Evolutionary conservation across 2,888 invertebrate genomes (phyloP).

Genomic region (Phytoseiulus persimilis): DNA sequence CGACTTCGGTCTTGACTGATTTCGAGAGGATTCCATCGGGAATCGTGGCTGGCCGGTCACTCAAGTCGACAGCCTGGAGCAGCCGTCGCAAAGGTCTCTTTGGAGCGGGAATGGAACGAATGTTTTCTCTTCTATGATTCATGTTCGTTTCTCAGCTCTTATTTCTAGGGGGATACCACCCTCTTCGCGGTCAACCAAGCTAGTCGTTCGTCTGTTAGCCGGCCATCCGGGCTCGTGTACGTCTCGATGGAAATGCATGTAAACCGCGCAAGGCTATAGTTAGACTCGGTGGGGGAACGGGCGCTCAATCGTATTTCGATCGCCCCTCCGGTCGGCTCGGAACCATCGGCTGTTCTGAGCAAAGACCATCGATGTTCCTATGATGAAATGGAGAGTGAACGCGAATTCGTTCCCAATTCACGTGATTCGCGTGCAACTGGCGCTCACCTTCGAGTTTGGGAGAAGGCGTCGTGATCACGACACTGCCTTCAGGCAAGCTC

Average conservation of each 20-base stretch:
- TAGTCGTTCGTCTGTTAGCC: not conserved
- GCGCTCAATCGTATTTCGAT: not conserved
- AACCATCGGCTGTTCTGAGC: not conserved
- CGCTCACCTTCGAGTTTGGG: not conserved
- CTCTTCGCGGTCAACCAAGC: not conserved
- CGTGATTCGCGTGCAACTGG: not conserved
- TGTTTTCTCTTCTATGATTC: not conserved
- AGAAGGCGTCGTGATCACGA: not conserved
- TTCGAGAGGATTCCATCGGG: not conserved
- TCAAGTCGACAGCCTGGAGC: not conserved
- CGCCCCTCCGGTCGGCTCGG: not conserved
- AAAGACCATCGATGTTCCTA: too few relatives aligned
- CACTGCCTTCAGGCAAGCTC: slow-evolving; percentile 6
- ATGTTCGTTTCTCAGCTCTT: not conserved
- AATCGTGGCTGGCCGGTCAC: too few relatives aligned
- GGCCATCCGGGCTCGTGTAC: not conserved
- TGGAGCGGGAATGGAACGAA: not conserved
- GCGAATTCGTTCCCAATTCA: not conserved
- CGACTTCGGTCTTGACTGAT: not conserved
- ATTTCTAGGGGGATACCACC: not conserved
- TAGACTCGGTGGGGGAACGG: not conserved
- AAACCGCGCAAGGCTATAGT: not conserved
- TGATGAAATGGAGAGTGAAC: not conserved
- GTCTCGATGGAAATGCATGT: not conserved
- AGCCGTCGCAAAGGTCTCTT: not conserved